Base-by-base conservation (phyloP, 2,113 vertebrate genomes). In the Meles meles region DNA sequence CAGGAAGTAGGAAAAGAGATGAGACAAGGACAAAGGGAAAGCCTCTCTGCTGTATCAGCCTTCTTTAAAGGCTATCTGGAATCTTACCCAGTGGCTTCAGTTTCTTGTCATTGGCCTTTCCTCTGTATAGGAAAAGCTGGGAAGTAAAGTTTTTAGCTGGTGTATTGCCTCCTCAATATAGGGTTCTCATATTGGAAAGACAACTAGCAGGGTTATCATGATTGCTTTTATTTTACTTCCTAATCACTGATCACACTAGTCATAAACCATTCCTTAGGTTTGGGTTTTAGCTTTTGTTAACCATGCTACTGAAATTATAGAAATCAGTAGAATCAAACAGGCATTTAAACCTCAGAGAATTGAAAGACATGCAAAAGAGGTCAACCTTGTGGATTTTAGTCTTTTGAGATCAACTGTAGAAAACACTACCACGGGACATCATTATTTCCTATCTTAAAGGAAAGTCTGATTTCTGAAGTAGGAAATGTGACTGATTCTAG, bases 401-500 rank as follows among this genome's bases (percentile, higher is more conserved):
- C 67, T 84, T 92, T 84, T 72, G 87, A 94, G 83, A 79, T 63
- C 55, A 90, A 39, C 74, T 76, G 11, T 57, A 71, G 17, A 96
- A 93, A 57, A 21, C 55, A 93, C 31, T 29, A 69, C 90, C 14
- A 79, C 3, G 15, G 76, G 80, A 12, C 31, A 42, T 55, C 29
- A 63, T 80, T 67, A 89, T 92, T 95, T 65, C 42, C 31, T 76
- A 11, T 74, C 42, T 93, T 81, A 59, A 9, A 37, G 20, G 21
- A 74, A 77, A 87, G 49, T 82, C 39, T 93, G 39, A 49, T 92
- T 97, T 96, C 55, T 59, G 63, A 81, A 65, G 44, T 52, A 88
- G 76, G 21, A 84, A 86, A 59, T 55, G 13, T 81, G 42, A 71
- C 18, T 61, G 7, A 74, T 76, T 92, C n/a, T 49, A 42, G 25